These are phyloP conservation scores for Ctenopoma multispine DNA, from an alignment of 2,797 vertebrate species.

Conservation along the genomic window DNA sequence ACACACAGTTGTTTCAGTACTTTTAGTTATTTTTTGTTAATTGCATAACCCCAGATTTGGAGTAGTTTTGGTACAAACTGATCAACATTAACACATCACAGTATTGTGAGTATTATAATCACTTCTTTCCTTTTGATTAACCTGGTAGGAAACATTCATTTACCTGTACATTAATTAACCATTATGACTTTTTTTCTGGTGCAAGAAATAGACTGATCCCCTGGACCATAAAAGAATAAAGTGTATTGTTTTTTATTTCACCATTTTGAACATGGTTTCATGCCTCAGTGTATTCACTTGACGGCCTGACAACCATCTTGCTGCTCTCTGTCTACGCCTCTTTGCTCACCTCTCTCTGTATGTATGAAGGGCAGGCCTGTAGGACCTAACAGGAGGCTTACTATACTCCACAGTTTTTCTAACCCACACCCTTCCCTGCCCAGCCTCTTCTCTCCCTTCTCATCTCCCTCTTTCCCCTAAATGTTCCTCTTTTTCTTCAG, in stretches of 20 bases:
- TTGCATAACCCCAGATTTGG: background rate
- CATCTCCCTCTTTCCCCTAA: slow-evolving; percentile 54
- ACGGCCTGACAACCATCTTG: slow-evolving; percentile 42
- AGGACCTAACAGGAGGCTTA: slow-evolving; percentile 78
- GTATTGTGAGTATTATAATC: no score
- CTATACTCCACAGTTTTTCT: slow-evolving; percentile 79
- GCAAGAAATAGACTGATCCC: slow-evolving; percentile 4
- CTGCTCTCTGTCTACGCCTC: slow-evolving; percentile 49
- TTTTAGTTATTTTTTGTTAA: background rate
- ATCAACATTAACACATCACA: no score
- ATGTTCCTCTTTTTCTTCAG: slow-evolving; percentile 57
- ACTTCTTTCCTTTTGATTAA: background rate
- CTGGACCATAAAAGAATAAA: slow-evolving; percentile 3
- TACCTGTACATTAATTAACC: background rate
- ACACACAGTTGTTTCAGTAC: background rate
- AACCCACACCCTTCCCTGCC: slow-evolving; percentile 75
- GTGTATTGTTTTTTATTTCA: slow-evolving; percentile 18
- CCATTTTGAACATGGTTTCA: slow-evolving; percentile 33
- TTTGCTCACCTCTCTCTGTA: slow-evolving; percentile 42
- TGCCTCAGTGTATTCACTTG: slow-evolving; percentile 34
- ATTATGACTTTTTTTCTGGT: background rate
- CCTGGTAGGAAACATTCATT: background rate
- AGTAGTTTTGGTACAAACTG: no score
- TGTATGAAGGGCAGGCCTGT: slow-evolving; percentile 82
- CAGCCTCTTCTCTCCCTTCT: slow-evolving; percentile 52